phyloP scores from a whole-genome alignment of 2,797 vertebrate genomes.

The Argya squamiceps region DNA sequence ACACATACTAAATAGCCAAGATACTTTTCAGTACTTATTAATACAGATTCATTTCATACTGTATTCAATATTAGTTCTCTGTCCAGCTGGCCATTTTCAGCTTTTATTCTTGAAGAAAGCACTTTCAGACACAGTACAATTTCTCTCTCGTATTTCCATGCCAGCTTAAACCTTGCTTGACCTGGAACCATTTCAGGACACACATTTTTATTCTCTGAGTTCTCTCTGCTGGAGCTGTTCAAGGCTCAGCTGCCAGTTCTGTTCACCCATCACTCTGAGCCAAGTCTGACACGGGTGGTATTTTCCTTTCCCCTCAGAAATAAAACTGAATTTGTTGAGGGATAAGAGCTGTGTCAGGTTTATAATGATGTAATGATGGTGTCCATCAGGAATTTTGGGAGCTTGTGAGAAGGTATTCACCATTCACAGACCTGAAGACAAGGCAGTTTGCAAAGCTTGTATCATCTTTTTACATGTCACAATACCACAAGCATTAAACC shows the following conservation, averaged over 20 bases:
- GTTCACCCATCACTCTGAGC: background rate
- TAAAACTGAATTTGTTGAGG: background rate
- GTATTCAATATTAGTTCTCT: background rate
- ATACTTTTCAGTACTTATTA: background rate
- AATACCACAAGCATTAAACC: background rate
- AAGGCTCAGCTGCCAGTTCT: conserved; percentile 1
- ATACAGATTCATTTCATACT: background rate
- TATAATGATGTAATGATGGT: background rate
- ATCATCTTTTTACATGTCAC: background rate
- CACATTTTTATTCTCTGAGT: conserved; percentile 17
- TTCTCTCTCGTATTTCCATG: background rate
- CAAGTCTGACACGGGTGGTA: background rate
- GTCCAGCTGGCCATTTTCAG: background rate
- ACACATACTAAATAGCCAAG: background rate
- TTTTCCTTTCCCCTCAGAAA: background rate
- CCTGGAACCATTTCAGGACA: background rate
- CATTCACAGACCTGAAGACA: background rate
- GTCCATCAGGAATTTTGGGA: background rate
- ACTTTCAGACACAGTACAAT: background rate
- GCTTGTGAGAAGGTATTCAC: background rate
- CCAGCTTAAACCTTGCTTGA: background rate
- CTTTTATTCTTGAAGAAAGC: background rate
- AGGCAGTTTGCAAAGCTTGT: background rate
- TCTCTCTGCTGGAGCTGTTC: background rate
- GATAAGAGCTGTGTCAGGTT: background rate